Evolutionary conservation across 23 tunicate species (phyloP).

Genomic region (Oikopleura vanhoeffeni): DNA sequence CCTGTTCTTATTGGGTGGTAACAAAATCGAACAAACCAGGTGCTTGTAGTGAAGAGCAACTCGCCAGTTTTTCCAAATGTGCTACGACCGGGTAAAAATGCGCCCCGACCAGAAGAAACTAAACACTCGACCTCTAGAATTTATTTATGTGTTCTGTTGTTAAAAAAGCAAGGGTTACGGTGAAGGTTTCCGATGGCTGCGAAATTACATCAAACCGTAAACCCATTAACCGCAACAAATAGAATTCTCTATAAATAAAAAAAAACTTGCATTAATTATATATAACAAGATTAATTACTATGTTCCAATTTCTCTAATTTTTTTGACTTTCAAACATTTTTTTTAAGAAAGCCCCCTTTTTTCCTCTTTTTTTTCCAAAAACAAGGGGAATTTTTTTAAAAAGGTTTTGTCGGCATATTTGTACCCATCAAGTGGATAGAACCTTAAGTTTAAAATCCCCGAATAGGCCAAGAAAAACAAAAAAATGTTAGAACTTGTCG

Average conservation of each 20-base stretch:
- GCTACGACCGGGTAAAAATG: conserved; percentile 73
- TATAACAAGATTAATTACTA: too few species aligned
- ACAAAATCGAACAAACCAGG: conserved; percentile 55
- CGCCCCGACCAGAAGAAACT: neutral
- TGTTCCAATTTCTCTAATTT: too few species aligned
- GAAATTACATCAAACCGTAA: conserved; percentile 69
- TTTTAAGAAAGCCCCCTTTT: too few species aligned
- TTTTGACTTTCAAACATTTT: too few species aligned
- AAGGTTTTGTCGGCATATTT: too few species aligned
- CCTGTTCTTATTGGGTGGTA: conserved; percentile 73
- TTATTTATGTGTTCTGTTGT: conserved; percentile 98
- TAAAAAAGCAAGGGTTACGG: conserved; percentile 95
- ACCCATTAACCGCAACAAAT: neutral
- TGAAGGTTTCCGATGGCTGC: conserved; percentile 97
- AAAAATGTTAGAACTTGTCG: too few species aligned
- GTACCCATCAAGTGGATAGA: too few species aligned
- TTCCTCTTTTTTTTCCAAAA: too few species aligned
- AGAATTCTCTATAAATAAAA: neutral
- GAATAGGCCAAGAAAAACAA: too few species aligned
- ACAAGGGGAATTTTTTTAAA: too few species aligned
- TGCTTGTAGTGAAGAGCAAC: conserved; percentile 72
- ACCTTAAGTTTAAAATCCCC: too few species aligned
- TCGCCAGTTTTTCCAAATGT: conserved; percentile 29
- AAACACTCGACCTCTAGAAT: conserved; percentile 55
- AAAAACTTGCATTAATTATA: neutral